Percentiles rank a stretch among this genome's conserved stretches.
Evolutionary conservation across 1,140 invertebrate species (phyloP).

Genomic region (Psilanteris sp.): DNA sequence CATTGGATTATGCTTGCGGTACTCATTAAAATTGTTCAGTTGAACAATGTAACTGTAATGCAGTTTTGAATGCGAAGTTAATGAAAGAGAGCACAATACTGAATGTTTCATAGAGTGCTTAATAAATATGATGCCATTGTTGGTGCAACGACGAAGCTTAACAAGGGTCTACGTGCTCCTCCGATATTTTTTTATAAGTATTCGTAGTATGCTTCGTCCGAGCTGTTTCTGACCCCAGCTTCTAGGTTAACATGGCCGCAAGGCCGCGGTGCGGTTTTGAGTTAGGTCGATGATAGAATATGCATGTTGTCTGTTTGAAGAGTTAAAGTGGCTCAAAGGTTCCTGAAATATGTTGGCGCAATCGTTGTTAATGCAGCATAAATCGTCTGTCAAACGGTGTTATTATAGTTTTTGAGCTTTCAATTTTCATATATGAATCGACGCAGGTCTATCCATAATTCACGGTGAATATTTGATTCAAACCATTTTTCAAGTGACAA

Average conservation of each 20-base stretch:
- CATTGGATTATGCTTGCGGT: slow-evolving; percentile 22
- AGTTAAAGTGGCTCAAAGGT: slow-evolving; percentile 66
- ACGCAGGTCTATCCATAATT: too few relatives aligned
- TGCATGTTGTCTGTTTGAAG: slow-evolving; percentile 71
- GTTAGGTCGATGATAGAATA: slow-evolving; percentile 71
- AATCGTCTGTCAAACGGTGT: slow-evolving; percentile 43
- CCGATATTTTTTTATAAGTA: slow-evolving; percentile 57
- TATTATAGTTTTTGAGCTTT: slow-evolving; percentile 28
- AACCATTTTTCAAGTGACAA: too few relatives aligned
- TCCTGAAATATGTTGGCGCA: slow-evolving; percentile 48
- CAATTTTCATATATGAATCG: slow-evolving; percentile 20
- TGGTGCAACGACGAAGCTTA: slow-evolving; percentile 22
- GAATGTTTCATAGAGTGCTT: slow-evolving; percentile 43
- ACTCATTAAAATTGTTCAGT: slow-evolving; percentile 48
- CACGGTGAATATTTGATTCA: too few relatives aligned
- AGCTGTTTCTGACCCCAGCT: slow-evolving; percentile 61
- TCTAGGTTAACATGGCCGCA: slow-evolving; percentile 66
- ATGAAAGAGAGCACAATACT: slow-evolving; percentile 37
- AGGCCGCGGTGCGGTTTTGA: slow-evolving; percentile 65
- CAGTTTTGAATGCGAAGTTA: slow-evolving; percentile 32
- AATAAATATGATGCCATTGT: slow-evolving; percentile 50
- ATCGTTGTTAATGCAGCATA: slow-evolving; percentile 53
- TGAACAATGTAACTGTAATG: slow-evolving; percentile 28
- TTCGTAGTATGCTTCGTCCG: slow-evolving; percentile 39
- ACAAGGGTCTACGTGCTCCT: slow-evolving; percentile 38